phyloP scores from a whole-genome alignment of 1,140 invertebrate genomes.

The Lepidurus couesii region DNA sequence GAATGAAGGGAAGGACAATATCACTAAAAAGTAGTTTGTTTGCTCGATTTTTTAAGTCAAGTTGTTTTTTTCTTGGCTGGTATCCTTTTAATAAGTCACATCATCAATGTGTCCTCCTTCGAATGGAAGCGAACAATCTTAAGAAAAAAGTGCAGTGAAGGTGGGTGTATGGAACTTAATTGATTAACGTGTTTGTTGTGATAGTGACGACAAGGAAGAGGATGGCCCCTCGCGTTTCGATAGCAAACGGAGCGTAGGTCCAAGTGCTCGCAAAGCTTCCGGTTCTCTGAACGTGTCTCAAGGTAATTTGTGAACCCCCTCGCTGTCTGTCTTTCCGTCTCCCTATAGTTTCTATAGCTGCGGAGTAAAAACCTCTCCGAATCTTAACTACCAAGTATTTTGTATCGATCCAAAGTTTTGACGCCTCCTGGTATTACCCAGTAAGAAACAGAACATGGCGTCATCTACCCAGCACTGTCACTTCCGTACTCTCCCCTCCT shows the following conservation, averaged over 20 bases:
- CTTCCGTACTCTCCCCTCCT: too few relatives aligned
- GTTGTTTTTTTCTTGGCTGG: too few relatives aligned
- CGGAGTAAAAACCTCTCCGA: background rate
- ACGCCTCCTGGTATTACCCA: too few relatives aligned
- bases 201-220: constrained; percentile 6
- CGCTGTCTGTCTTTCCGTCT: background rate
- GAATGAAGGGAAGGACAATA: too few relatives aligned
- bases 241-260: background rate
- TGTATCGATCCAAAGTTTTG: too few relatives aligned
- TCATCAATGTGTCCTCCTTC: too few relatives aligned
- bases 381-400: background rate
- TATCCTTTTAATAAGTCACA: too few relatives aligned
- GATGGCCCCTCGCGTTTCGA: constrained; percentile 6
- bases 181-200: constrained; percentile 4
- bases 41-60: too few relatives aligned
- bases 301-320: background rate
- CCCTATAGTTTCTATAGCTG: background rate
- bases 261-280: constrained; percentile 17
- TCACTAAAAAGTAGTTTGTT: too few relatives aligned
- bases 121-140: too few relatives aligned
- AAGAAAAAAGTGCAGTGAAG: background rate
- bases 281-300: constrained; percentile 2
- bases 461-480: too few relatives aligned
- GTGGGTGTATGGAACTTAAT: background rate
- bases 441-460: too few relatives aligned